phyloP scores from a whole-genome alignment of 1,140 invertebrate genomes.

The Apocrypta bakeri region DNA sequence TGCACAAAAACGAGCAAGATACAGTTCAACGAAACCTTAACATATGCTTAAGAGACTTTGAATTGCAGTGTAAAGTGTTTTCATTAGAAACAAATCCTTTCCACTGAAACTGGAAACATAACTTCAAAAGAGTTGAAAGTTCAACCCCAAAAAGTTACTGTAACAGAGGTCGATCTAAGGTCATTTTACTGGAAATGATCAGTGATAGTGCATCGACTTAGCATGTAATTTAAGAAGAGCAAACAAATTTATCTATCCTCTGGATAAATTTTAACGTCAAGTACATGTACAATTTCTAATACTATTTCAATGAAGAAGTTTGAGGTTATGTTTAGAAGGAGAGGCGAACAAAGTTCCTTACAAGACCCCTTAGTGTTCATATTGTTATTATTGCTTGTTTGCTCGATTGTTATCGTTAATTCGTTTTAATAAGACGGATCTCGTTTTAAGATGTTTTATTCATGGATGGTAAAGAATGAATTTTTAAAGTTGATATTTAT shows the following conservation, averaged over 20 bases:
- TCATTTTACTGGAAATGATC: constrained; percentile 37
- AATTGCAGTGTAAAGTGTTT: constrained; percentile 53
- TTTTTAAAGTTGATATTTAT: constrained; percentile 10
- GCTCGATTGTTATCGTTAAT: constrained; percentile 57
- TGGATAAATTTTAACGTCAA: constrained; percentile 6
- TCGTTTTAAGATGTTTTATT: constrained; percentile 44
- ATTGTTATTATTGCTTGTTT: constrained; percentile 54
- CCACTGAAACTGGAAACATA: constrained; percentile 48
- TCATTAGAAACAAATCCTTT: constrained; percentile 51
- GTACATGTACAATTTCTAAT: constrained; percentile 9
- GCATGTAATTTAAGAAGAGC: not conserved
- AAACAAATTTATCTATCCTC: not conserved
- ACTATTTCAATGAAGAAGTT: constrained; percentile 27
- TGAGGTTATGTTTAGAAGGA: constrained; percentile 49
- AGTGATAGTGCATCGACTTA: constrained; percentile 15
- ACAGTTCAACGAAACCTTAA: constrained; percentile 63
- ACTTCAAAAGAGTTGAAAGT: constrained; percentile 40
- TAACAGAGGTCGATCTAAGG: constrained; percentile 36
- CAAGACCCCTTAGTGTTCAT: constrained; percentile 53
- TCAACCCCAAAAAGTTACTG: not conserved
- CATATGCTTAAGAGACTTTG: constrained; percentile 20
- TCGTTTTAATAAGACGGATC: constrained; percentile 55
- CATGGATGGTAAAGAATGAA: constrained; percentile 46
- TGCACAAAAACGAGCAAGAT: constrained; percentile 70
- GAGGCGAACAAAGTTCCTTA: constrained; percentile 53